These are phyloP conservation scores for Corythoichthys intestinalis DNA, from an alignment of 2,113 vertebrate species.

Conservation along the genomic window DNA sequence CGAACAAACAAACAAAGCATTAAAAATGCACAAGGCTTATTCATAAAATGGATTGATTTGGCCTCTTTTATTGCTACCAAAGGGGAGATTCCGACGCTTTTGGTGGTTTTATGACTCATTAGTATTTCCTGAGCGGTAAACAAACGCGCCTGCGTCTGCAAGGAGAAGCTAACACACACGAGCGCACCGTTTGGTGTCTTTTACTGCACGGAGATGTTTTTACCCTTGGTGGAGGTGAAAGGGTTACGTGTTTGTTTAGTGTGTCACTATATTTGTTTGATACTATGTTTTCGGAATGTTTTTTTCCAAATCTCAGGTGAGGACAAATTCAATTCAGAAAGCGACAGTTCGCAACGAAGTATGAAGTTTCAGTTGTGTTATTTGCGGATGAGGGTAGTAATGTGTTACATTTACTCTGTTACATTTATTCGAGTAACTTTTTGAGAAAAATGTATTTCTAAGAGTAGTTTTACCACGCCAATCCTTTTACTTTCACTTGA, in stretches of 20 bases:
- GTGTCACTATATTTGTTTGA: neutral
- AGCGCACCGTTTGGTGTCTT: neutral
- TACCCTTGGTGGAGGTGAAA: neutral
- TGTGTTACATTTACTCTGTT: too few relatives aligned
- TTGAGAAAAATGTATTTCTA: too few relatives aligned
- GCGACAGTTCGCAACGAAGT: neutral
- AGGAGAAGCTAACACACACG: slow-evolving; percentile 1
- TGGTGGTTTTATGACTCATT: slow-evolving; percentile 68
- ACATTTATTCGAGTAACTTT: too few relatives aligned
- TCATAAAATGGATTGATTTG: slow-evolving; percentile 74
- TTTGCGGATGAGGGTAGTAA: too few relatives aligned
- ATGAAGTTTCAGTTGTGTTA: neutral
- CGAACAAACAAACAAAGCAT: slow-evolving; percentile 74
- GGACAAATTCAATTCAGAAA: neutral
- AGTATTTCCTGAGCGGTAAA: slow-evolving; percentile 63
- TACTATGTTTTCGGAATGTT: neutral
- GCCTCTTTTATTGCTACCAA: slow-evolving; percentile 63
- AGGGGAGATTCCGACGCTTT: slow-evolving; percentile 63
- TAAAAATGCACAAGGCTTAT: slow-evolving; percentile 74
- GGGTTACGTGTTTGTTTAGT: neutral
- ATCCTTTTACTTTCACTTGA: too few relatives aligned
- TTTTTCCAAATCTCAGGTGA: neutral
- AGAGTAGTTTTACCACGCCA: too few relatives aligned
- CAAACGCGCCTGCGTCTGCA: slow-evolving; percentile 28
- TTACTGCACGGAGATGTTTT: neutral